These are phyloP conservation scores for Stegostoma tigrinum DNA, from an alignment of 2,113 vertebrate genomes.

Conservation along the genomic window DNA sequence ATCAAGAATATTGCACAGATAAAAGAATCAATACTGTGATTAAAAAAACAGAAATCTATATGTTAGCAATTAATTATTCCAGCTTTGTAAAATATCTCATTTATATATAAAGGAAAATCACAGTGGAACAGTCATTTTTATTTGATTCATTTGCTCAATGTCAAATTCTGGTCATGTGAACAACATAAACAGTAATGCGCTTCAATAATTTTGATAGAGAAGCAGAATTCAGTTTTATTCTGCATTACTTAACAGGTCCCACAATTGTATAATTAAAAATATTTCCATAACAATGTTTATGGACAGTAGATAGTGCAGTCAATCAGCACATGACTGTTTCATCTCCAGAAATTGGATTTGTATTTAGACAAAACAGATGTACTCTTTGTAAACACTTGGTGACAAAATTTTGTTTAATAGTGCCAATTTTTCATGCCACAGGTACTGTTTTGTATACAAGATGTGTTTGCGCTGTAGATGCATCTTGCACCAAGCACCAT, in stretches of 20 bases:
- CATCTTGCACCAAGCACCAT: not conserved
- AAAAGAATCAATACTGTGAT: conserved; percentile 9
- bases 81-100: not conserved
- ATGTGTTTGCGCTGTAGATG: no score
- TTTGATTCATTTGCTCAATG: not conserved
- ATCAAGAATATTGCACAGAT: not conserved
- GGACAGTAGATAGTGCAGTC: not conserved
- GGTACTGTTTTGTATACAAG: no score
- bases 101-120: not conserved
- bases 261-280: not conserved
- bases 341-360: not conserved
- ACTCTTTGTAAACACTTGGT: not conserved
- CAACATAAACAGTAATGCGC: not conserved
- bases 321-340: not conserved
- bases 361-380: not conserved
- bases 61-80: not conserved
- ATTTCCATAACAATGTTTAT: not conserved
- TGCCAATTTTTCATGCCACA: no score
- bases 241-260: not conserved
- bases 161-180: not conserved
- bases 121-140: not conserved
- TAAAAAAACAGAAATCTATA: not conserved
- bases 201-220: not conserved
- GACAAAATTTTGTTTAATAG: not conserved
- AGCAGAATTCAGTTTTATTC: not conserved